Percentiles rank a stretch among this genome's conserved stretches.
phyloP scores from a whole-genome alignment of 2,113 vertebrate genomes.

The Pyxicephalus adspersus region DNA sequence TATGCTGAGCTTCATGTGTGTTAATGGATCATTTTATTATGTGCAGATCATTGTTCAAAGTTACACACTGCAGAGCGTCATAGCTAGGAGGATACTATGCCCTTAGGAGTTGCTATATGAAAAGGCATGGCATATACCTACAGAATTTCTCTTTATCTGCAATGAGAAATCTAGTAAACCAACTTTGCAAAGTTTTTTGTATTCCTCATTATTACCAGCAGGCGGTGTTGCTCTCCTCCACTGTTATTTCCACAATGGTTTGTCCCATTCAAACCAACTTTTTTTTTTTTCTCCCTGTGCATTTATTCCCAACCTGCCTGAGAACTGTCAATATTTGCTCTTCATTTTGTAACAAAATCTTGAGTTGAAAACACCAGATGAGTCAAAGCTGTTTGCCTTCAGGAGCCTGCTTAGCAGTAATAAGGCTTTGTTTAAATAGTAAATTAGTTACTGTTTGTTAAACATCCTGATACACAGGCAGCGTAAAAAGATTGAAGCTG shows the following conservation, averaged over 20 bases:
- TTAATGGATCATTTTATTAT: too few relatives aligned
- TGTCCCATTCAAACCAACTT: slow-evolving; percentile 59
- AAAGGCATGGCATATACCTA: too few relatives aligned
- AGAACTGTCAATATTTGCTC: slow-evolving; percentile 72
- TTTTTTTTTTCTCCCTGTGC: slow-evolving; percentile 34
- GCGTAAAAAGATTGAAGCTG: too few relatives aligned
- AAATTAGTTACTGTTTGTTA: slow-evolving; percentile 15
- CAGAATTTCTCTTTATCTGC: too few relatives aligned
- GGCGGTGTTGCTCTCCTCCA: slow-evolving; percentile 71
- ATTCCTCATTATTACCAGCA: slow-evolving; percentile 61
- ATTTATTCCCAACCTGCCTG: slow-evolving; percentile 64
- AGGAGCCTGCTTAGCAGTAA: slow-evolving; percentile 46
- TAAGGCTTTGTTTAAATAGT: slow-evolving; percentile 51
- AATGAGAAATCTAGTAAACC: too few relatives aligned
- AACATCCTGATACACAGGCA: slow-evolving; percentile 5
- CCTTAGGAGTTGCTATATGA: too few relatives aligned
- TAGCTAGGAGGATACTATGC: too few relatives aligned
- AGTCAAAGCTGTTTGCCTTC: slow-evolving; percentile 58
- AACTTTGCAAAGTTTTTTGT: neutral
- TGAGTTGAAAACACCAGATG: slow-evolving; percentile 65
- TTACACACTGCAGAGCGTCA: too few relatives aligned
- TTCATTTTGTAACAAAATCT: slow-evolving; percentile 68
- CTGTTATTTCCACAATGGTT: slow-evolving; percentile 61
- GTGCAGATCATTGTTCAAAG: too few relatives aligned
- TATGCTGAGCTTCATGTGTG: too few relatives aligned